Evolutionary conservation across 2,797 vertebrate genomes (phyloP).

Genomic region (Pangasius larnaudii): DNA sequence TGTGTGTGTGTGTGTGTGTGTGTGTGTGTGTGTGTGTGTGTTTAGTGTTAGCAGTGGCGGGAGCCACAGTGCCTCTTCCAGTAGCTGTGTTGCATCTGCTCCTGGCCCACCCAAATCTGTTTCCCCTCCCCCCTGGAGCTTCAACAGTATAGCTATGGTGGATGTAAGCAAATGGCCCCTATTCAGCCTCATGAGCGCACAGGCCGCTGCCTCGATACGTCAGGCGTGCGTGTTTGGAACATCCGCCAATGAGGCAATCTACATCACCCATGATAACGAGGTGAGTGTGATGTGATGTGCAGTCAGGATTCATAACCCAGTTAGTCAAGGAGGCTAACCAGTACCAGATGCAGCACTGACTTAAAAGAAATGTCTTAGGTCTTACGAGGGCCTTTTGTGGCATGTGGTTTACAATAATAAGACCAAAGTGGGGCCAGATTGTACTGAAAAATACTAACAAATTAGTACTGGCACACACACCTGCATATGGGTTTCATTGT

Average conservation of each 20-base stretch:
- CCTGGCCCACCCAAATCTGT: slow-evolving; percentile 26
- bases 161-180: slow-evolving; percentile 95
- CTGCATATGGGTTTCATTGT: slow-evolving; percentile 5
- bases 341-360: slow-evolving; percentile 1
- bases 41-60: slow-evolving; percentile 46
- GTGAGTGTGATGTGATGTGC: slow-evolving; percentile 70
- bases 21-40: slow-evolving; percentile 1
- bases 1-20: background rate
- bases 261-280: slow-evolving; percentile 87
- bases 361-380: background rate
- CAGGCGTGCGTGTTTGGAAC: slow-evolving; percentile 92
- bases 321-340: background rate
- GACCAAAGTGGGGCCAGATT: slow-evolving; percentile 7
- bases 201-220: slow-evolving; percentile 83
- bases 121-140: background rate
- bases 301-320: slow-evolving; percentile 5
- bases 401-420: background rate
- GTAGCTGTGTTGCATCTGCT: background rate
- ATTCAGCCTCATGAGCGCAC: slow-evolving; percentile 87
- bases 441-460: slow-evolving; percentile 15
- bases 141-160: slow-evolving; percentile 79
- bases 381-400: background rate
- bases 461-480: background rate
- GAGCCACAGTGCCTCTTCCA: slow-evolving; percentile 23
- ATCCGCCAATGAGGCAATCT: slow-evolving; percentile 92